Evolutionary conservation across 2,888 invertebrate genomes (phyloP).

Genomic region (Zaprionus lineosus): DNA sequence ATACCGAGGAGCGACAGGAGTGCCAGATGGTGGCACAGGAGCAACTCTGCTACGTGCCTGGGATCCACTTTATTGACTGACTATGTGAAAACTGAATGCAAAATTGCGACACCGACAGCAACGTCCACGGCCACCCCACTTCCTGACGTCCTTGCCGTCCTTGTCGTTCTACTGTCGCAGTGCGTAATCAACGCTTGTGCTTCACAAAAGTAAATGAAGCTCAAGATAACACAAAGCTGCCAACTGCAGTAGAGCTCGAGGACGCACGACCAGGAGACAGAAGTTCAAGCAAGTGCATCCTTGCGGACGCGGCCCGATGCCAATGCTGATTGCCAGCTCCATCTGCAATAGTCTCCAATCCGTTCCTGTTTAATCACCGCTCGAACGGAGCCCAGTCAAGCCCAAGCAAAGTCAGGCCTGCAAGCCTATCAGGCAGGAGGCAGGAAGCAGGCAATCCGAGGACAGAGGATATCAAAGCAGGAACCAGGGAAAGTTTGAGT

Average conservation of each 20-base stretch:
- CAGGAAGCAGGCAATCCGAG: too few relatives aligned
- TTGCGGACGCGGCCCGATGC: conserved; percentile 1
- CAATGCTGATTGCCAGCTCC: conserved; percentile 25
- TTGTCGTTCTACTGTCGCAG: too few relatives aligned
- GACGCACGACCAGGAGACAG: conserved; percentile 1
- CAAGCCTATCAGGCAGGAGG: too few relatives aligned
- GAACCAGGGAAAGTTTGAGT: conserved; percentile 13
- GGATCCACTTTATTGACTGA: conserved; percentile 63
- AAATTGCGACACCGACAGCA: conserved; percentile 53
- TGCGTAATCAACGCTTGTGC: conserved; percentile 57
- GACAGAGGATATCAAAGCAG: too few relatives aligned
- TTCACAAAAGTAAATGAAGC: conserved; percentile 64
- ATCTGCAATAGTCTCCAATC: conserved; percentile 36
- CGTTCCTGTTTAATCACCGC: conserved; percentile 28
- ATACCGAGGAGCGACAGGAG: not conserved
- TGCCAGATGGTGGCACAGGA: not conserved
- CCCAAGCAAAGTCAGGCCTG: too few relatives aligned
- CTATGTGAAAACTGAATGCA: conserved; percentile 64
- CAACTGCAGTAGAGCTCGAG: conserved; percentile 16
- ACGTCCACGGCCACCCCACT: too few relatives aligned
- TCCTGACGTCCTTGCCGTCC: too few relatives aligned
- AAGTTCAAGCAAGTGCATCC: conserved; percentile 1
- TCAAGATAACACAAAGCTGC: conserved; percentile 52
- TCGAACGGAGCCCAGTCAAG: conserved; percentile 3
- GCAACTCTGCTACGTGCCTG: conserved; percentile 53